These are phyloP conservation scores for Xanthorhoe spadicearia DNA, from an alignment of 2,888 invertebrate species.

Conservation along the genomic window DNA sequence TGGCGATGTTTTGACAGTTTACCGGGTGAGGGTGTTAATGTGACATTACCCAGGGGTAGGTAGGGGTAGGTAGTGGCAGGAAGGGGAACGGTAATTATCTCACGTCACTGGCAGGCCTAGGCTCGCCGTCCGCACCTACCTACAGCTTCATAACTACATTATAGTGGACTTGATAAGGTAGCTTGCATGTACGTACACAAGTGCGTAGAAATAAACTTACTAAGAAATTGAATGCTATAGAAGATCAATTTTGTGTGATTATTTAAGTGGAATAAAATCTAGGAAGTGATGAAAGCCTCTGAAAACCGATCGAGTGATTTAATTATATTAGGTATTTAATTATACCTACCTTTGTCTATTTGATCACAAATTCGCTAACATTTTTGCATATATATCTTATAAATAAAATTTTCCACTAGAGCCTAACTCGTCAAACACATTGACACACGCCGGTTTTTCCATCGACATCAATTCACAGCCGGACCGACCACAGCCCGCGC, in stretches of 20 bases:
- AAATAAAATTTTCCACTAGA: not conserved
- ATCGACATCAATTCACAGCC: constrained; percentile 31
- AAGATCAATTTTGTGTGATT: no score
- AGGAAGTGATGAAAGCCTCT: no score
- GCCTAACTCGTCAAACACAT: constrained; percentile 27
- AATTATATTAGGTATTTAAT: no score
- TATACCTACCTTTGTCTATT: no score
- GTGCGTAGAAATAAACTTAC: not conserved
- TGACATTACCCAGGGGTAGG: constrained; percentile 71
- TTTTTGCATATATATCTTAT: not conserved
- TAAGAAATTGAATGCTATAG: no score
- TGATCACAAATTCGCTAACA: not conserved
- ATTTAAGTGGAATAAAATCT: no score
- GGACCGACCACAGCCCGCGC: constrained; percentile 64
- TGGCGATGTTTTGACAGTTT: constrained; percentile 79
- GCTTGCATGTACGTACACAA: not conserved
- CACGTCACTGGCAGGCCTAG: constrained; percentile 81
- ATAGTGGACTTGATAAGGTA: constrained; percentile 37
- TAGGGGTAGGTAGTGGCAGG: constrained; percentile 40
- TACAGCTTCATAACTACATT: constrained; percentile 59
- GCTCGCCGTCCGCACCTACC: constrained; percentile 70
- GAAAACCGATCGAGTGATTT: no score
- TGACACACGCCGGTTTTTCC: constrained; percentile 30
- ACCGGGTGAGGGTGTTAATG: constrained; percentile 78
- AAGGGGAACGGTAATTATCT: constrained; percentile 78